Evolutionary conservation across 2,797 vertebrate genomes (phyloP).

Genomic region (Meriones psammophilus): DNA sequence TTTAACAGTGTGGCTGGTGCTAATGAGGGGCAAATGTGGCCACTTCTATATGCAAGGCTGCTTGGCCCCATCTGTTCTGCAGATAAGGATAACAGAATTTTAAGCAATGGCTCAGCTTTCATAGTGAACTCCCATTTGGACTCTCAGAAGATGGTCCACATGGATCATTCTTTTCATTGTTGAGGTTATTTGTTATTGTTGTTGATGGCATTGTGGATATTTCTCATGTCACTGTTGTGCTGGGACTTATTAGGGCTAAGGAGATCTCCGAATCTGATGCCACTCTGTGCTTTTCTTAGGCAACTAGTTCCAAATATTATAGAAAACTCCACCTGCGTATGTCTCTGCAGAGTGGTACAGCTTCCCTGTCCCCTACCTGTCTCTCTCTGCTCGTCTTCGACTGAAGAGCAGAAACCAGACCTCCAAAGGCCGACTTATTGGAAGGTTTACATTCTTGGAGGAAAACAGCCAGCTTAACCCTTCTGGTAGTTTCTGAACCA

Average conservation of each 20-base stretch:
- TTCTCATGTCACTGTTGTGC: neutral
- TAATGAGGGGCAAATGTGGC: constrained; percentile 78
- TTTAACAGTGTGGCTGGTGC: constrained; percentile 36
- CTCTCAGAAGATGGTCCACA: constrained; percentile 34
- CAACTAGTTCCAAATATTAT: constrained; percentile 17
- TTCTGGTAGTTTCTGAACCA: neutral
- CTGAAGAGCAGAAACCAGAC: neutral
- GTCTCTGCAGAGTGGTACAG: neutral
- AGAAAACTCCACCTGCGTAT: neutral
- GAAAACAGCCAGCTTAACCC: neutral
- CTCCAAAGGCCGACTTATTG: neutral
- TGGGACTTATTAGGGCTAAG: neutral
- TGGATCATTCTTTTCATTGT: neutral
- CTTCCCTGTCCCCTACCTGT: neutral
- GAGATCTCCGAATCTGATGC: neutral
- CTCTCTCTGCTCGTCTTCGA: neutral
- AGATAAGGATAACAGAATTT: constrained; percentile 51
- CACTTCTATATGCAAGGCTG: constrained; percentile 36
- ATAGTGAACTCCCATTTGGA: constrained; percentile 37
- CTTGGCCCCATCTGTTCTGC: constrained; percentile 81
- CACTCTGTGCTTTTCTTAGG: constrained; percentile 29
- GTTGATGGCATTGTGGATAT: neutral
- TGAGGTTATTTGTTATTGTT: neutral
- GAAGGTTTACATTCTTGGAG: constrained; percentile 45
- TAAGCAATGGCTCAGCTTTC: neutral